Conservation (phyloP, 2,888 invertebrate species). For the Stenodera caucasica region DNA sequence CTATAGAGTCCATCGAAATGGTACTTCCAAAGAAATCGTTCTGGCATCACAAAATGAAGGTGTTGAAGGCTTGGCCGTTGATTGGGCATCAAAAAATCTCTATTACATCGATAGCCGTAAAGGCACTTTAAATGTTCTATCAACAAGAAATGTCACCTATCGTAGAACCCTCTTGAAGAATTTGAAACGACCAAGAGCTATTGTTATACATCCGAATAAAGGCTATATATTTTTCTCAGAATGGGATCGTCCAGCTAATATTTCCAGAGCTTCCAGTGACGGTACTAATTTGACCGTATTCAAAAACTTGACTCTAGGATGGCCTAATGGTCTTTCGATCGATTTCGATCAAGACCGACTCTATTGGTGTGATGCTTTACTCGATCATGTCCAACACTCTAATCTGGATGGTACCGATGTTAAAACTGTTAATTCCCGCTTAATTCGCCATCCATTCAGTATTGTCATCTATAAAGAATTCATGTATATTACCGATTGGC, state of each 20-base stretch:
- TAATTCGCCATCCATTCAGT: slow-evolving; percentile 89
- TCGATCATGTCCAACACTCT: slow-evolving; percentile 95
- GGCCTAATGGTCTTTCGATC: slow-evolving; percentile 96
- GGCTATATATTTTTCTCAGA: slow-evolving; percentile 95
- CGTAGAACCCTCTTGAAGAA: slow-evolving; percentile 82
- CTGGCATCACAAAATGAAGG: slow-evolving; percentile 96
- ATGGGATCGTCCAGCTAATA: slow-evolving; percentile 96
- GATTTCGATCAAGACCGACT: slow-evolving; percentile 86
- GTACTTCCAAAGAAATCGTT: slow-evolving; percentile 82
- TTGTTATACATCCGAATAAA: slow-evolving; percentile 94
- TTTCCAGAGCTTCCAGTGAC: slow-evolving; percentile 89
- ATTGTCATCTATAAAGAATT: slow-evolving; percentile 87
- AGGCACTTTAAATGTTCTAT: slow-evolving; percentile 91
- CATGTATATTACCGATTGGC: slow-evolving; percentile 98
- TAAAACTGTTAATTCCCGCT: slow-evolving; percentile 81
- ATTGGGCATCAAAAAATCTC: slow-evolving; percentile 94
- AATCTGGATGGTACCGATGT: slow-evolving; percentile 90
- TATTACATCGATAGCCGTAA: slow-evolving; percentile 95
- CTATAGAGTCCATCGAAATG: slow-evolving; percentile 78
- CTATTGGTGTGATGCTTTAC: slow-evolving; percentile 96
- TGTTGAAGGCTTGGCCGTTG: slow-evolving; percentile 92
- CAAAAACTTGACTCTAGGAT: slow-evolving; percentile 87
- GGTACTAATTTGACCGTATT: slow-evolving; percentile 86
- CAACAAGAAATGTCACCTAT: slow-evolving; percentile 82
- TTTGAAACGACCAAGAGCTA: slow-evolving; percentile 90